phyloP scores from a whole-genome alignment of 2,888 invertebrate species.

The Drosophila antonietae region DNA sequence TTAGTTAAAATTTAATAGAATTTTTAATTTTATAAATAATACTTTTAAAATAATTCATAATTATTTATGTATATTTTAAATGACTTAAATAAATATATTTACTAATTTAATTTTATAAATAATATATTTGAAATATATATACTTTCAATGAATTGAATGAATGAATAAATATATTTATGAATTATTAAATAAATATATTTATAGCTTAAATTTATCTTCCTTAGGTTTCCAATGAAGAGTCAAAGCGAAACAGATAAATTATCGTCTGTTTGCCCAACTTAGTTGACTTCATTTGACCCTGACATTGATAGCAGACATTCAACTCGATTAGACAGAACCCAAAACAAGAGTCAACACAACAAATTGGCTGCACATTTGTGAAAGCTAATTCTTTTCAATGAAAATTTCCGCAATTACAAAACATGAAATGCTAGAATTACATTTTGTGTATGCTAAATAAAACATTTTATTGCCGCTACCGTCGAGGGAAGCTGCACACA shows the following conservation, averaged over 20 bases:
- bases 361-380: constrained; percentile 41
- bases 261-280: background rate
- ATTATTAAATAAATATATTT: background rate
- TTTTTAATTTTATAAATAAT: no score
- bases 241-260: background rate
- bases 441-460: constrained; percentile 59
- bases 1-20: no score
- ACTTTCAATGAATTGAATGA: background rate
- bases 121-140: no score
- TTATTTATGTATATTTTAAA: no score
- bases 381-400: constrained; percentile 74
- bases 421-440: constrained; percentile 71
- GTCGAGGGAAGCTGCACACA: constrained; percentile 40
- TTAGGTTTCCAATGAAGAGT: background rate
- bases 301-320: constrained; percentile 71
- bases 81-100: background rate
- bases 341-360: constrained; percentile 7
- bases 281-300: constrained; percentile 43
- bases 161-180: background rate
- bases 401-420: constrained; percentile 75
- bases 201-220: background rate
- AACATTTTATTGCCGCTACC: constrained; percentile 53
- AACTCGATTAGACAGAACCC: constrained; percentile 35
- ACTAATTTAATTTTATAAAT: no score
- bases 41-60: no score